Percentiles rank a stretch among this genome's conserved stretches.
Evolutionary conservation across 2,888 invertebrate genomes (phyloP).

Genomic region (Apoda limacodes): DNA sequence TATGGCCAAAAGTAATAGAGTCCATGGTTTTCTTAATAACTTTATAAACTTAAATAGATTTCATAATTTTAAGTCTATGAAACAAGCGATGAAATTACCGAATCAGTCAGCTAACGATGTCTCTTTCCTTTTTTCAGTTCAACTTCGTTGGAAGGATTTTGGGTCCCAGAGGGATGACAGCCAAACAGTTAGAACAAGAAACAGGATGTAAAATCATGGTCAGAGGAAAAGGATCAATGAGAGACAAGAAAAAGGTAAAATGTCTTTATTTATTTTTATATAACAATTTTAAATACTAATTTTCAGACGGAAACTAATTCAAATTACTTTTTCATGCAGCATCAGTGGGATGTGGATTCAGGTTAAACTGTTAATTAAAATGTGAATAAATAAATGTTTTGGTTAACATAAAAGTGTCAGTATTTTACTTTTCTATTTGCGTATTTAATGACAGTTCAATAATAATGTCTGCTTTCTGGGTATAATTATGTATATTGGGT

Average conservation of each 20-base stretch:
- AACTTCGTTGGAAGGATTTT: conserved; percentile 99
- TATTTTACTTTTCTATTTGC: no score
- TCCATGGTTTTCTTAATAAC: no score
- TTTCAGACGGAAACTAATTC: conserved; percentile 4
- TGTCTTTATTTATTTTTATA: conserved; percentile 6
- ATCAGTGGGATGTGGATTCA: conserved; percentile 16
- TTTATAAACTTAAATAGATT: no score
- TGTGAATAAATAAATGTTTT: no score
- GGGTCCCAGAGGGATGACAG: conserved; percentile 99
- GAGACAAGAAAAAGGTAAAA: conserved; percentile 98
- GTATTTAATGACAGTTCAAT: no score
- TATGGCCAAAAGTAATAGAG: no score
- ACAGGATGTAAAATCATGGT: conserved; percentile 99
- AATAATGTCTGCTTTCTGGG: no score
- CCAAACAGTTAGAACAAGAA: conserved; percentile 99
- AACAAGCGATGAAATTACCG: conserved; percentile 2
- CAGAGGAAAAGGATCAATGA: conserved; percentile 98
- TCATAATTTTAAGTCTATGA: not conserved
- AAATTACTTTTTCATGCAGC: conserved; percentile 23
- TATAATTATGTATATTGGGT: no score
- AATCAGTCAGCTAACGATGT: conserved; percentile 6
- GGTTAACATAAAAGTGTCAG: no score
- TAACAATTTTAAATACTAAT: no score
- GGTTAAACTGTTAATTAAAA: no score
- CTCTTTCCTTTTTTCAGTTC: conserved; percentile 82